phyloP scores from a whole-genome alignment of 2,797 vertebrate genomes.

The Myiotriccus ornatus region DNA sequence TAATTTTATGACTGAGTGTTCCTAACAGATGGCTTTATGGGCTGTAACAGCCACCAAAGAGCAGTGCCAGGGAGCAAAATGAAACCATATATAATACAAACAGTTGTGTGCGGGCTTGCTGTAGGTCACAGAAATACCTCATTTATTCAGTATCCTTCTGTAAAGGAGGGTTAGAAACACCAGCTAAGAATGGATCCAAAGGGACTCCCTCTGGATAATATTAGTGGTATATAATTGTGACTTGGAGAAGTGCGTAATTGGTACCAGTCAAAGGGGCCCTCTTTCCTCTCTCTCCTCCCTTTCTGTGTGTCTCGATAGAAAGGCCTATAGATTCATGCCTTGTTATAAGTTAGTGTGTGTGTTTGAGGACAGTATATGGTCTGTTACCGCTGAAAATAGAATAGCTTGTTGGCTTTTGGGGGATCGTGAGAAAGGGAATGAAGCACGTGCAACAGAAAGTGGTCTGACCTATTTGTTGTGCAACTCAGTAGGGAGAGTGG shows the following conservation, averaged over 20 bases:
- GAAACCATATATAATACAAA: conserved; percentile 53
- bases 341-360: neutral
- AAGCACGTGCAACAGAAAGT: neutral
- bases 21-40: conserved; percentile 63
- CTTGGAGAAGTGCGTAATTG: neutral
- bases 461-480: neutral
- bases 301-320: neutral
- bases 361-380: neutral
- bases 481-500: neutral
- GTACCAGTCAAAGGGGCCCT: conserved; percentile 10
- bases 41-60: conserved; percentile 54
- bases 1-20: conserved; percentile 57
- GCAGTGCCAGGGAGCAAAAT: conserved; percentile 37
- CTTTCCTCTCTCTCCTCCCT: neutral
- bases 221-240: neutral
- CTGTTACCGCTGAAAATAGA: conserved; percentile 21
- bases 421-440: neutral
- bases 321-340: neutral
- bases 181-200: conserved; percentile 17
- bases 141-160: conserved; percentile 35
- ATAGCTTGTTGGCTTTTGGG: neutral
- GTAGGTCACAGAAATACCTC: conserved; percentile 37
- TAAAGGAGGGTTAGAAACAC: neutral
- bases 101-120: conserved; percentile 20
- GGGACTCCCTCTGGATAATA: neutral